Base-by-base conservation (phyloP, 2,113 vertebrate species). In the Triplophysa siluroides region DNA sequence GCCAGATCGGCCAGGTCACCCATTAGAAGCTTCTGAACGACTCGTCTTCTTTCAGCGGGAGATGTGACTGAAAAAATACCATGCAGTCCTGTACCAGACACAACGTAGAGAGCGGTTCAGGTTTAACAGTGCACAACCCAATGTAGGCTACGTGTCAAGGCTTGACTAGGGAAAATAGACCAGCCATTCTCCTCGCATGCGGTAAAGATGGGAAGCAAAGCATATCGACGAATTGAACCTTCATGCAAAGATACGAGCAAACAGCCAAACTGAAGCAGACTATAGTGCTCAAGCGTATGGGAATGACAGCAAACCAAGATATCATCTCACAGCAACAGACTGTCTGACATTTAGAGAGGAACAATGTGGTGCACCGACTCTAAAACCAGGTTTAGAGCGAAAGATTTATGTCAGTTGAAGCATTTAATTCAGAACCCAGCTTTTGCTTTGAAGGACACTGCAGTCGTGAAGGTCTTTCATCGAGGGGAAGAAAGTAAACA, bases 1-100 rank as follows among this genome's bases (percentile, higher is more conserved):
- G 90, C 89, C 77, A 93, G 84, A 63, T 94, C 93, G 21, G 91
- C 90, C 64, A 93, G 83, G 83, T 93, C 92, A 0, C 91, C 91
- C 16, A 82, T 83, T 83, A 93, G 84, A 75, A 94, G 86, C 73
- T 93, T 88, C 78, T 91, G 89, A 72, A 94, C 54, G 64, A 93
- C 70, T 81, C 33, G 84, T 81, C 86, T 93, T 82, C 92, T 89
- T 61, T 29, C 77, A 58, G 87, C 56, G 2, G 90, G 86, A 79
- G 91, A 87, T 29, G 88, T 76, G 78, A 87, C 87, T 80, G 87
- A 87, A 18, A 71, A 79, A 81, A 85, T 79, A 65, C 86, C 84
- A 23, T 83, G 85, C 83, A 86, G 83, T 82, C 83, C 93, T 94
- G 88, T 84, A 84, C 88, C 87, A 82, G 85, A 93, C 86, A 92